Base-by-base conservation (phyloP, 2,113 vertebrate species). In the Nothocercus nigrocapillus region DNA sequence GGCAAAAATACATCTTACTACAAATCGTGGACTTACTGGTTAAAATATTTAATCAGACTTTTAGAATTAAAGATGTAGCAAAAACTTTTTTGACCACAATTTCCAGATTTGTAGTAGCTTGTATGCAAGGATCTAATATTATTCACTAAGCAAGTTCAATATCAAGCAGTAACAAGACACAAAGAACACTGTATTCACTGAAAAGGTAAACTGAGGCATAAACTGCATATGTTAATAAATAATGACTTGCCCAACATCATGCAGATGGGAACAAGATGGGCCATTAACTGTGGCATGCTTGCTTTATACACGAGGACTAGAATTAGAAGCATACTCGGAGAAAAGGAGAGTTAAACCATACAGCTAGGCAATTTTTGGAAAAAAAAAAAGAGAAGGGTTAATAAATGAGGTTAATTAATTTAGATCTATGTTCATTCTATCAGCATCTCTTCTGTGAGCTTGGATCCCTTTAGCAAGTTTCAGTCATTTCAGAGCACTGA, bases 201-300 rank as follows among this genome's bases (percentile, higher is more conserved):
- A 66, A 89, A 85, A 59, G 70, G 36, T 85, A 94, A 95, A 80
- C 36, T 30, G 59, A 80, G 67, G 85, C 30, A 54, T n/a, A 49
- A 89, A 76, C 7, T 54, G 49, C 93, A 91, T 68, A 44, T 51
- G 56, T 69, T 88, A 93, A 93, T 82, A 49, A 61, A 88, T 63
- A 92, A 90, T 7, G 40, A 73, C 61, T 67, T 66, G 38, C 14
- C 27, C 40, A 70, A 77, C 75, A 75, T 85, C 61, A 81, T 16
- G 28, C 49, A 88, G 75, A 82, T 70, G 42, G 76, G 61, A 93
- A 91, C 44, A 85, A 91, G 82, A 77, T 67, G 72, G 69, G 75
- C 44, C 38, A 80, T 81, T 76, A 76, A 76, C 73, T 88, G 53
- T 38, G n/a, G 17, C 0, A 1, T 16, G n/a, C 36, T 82, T 76